phyloP scores from a whole-genome alignment of 2,888 invertebrate species.

The Ormyrus nitidulus region DNA sequence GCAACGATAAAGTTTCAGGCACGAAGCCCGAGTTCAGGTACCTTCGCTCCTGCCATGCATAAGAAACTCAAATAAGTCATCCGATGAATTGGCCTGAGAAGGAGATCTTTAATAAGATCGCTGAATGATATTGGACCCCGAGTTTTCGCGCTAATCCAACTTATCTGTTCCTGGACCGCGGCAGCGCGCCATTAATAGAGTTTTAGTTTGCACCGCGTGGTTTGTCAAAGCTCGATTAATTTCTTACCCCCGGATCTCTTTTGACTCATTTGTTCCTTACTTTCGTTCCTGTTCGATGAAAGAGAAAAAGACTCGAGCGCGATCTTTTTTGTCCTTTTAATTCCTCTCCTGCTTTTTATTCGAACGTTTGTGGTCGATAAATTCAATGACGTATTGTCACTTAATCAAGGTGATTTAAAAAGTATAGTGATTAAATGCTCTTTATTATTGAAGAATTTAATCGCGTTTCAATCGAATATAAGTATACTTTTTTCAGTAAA shows the following conservation, averaged over 20 bases:
- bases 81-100: slow-evolving; percentile 61
- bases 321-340: not conserved
- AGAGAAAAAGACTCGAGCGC: not conserved
- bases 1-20: slow-evolving; percentile 51
- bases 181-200: slow-evolving; percentile 25
- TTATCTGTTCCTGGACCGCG: slow-evolving; percentile 56
- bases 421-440: too few species aligned
- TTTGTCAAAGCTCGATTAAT: slow-evolving; percentile 67
- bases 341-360: too few species aligned
- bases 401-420: too few species aligned
- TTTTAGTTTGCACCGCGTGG: slow-evolving; percentile 35
- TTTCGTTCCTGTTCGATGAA: not conserved
- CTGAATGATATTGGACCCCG: slow-evolving; percentile 63
- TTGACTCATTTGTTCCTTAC: slow-evolving; percentile 26
- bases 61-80: slow-evolving; percentile 68
- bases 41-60: too few species aligned
- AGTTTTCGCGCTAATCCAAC: slow-evolving; percentile 63
- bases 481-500: too few species aligned
- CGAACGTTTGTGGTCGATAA: too few species aligned
- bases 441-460: too few species aligned
- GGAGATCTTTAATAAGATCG: slow-evolving; percentile 69
- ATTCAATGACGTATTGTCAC: too few species aligned
- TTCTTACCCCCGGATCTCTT: slow-evolving; percentile 54
- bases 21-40: slow-evolving; percentile 11
- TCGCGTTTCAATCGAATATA: too few species aligned